These are phyloP conservation scores for Dolichopus griseipennis DNA, from an alignment of 2,888 invertebrate species.

Conservation along the genomic window DNA sequence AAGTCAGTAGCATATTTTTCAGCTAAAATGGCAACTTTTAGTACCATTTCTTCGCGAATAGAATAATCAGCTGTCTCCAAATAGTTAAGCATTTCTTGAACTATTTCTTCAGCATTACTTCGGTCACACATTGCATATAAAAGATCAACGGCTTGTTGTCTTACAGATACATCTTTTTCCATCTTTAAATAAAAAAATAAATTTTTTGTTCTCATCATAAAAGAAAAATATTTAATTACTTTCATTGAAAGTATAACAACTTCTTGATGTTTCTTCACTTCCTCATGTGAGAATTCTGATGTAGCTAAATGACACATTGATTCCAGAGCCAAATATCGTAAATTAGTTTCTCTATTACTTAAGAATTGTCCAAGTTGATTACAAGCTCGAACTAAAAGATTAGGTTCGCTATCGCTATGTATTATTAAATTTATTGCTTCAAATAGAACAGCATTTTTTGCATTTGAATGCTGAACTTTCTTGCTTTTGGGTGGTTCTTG, in stretches of 20 bases:
- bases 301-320: slow-evolving; percentile 99
- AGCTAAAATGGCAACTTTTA: slow-evolving; percentile 97
- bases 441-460: slow-evolving; percentile 98
- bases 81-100: slow-evolving; percentile 98
- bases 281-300: slow-evolving; percentile 98
- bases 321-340: slow-evolving; percentile 94
- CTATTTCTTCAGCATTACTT: slow-evolving; percentile 97
- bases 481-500: slow-evolving; percentile 99
- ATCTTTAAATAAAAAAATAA: slow-evolving; percentile 49
- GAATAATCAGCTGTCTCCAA: slow-evolving; percentile 99
- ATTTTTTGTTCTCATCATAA: slow-evolving; percentile 11
- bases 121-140: slow-evolving; percentile 99
- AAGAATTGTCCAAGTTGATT: slow-evolving; percentile 98
- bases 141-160: slow-evolving; percentile 96
- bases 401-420: slow-evolving; percentile 96
- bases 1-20: slow-evolving; percentile 99
- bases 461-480: slow-evolving; percentile 99
- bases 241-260: slow-evolving; percentile 98
- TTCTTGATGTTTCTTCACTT: slow-evolving; percentile 99
- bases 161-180: slow-evolving; percentile 96
- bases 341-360: slow-evolving; percentile 93
- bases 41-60: slow-evolving; percentile 98
- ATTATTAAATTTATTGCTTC: slow-evolving; percentile 99
- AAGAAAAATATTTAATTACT: slow-evolving; percentile 34
- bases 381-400: slow-evolving; percentile 92